These are phyloP conservation scores for Nothoprocta pentlandii DNA, from an alignment of 2,113 vertebrate genomes.

Conservation along the genomic window DNA sequence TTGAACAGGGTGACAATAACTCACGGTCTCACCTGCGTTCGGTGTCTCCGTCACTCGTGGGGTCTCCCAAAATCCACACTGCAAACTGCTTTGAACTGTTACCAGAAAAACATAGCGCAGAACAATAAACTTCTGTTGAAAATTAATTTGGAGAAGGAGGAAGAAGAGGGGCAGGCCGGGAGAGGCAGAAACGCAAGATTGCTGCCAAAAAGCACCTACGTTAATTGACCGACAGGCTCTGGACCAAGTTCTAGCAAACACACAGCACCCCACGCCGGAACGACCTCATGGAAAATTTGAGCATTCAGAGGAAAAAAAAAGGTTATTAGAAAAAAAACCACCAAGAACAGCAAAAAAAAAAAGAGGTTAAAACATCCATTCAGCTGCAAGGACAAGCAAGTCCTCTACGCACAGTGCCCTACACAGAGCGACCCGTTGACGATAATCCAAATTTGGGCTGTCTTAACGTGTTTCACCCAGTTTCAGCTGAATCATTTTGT, in stretches of 20 bases:
- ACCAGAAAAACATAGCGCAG: too few relatives aligned
- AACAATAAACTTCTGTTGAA: neutral
- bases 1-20: neutral
- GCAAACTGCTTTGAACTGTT: neutral
- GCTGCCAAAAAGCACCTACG: neutral
- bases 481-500: neutral
- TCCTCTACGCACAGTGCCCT: accelerated
- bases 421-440: neutral
- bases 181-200: neutral
- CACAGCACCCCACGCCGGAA: neutral
- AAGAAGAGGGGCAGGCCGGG: neutral
- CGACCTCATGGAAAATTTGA: neutral
- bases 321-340: neutral
- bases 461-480: neutral
- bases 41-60: neutral
- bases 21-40: neutral
- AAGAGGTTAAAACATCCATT: neutral
- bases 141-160: neutral
- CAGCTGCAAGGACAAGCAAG: neutral
- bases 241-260: too few relatives aligned
- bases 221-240: neutral
- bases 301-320: neutral
- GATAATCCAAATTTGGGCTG: neutral
- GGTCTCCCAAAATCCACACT: neutral
- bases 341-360: too few relatives aligned